Percentiles rank a stretch among this genome's conserved stretches.
These are phyloP conservation scores for Miichthys miiuy DNA, from an alignment of 2,797 vertebrate species.

Conservation along the genomic window DNA sequence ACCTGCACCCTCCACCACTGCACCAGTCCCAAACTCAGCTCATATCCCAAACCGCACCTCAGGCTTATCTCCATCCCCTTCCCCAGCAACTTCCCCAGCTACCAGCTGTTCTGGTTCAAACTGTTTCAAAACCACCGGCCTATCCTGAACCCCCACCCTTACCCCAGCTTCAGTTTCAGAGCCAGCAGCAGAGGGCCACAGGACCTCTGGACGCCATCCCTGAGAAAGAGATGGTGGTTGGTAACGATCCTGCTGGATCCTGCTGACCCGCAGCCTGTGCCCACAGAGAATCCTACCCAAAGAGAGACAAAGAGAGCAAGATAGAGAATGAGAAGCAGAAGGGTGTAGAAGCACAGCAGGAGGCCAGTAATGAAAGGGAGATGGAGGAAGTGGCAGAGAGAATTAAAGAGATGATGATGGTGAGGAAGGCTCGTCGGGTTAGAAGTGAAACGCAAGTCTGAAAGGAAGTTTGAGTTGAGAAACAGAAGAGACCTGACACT, in stretches of 20 bases:
- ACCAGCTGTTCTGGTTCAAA: conserved; percentile 54
- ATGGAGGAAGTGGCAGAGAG: conserved; percentile 52
- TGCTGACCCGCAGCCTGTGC: conserved; percentile 87
- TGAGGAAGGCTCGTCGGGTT: conserved; percentile 62
- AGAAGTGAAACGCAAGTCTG: conserved; percentile 80
- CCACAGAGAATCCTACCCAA: conserved; percentile 73
- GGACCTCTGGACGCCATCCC: conserved; percentile 82
- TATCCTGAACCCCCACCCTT: conserved; percentile 72
- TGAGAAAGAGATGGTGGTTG: conserved; percentile 81
- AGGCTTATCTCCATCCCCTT: conserved; percentile 52
- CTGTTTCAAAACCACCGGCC: conserved; percentile 68
- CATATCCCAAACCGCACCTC: conserved; percentile 58
- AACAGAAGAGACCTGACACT: conserved; percentile 26
- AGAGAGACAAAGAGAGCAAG: conserved; percentile 61
- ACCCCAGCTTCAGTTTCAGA: conserved; percentile 62
- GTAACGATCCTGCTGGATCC: conserved; percentile 64
- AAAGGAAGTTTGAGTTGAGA: conserved; percentile 16
- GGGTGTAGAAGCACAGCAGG: conserved; percentile 31
- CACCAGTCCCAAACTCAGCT: conserved; percentile 55
- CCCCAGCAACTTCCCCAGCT: conserved; percentile 57
- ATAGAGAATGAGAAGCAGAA: conserved; percentile 14
- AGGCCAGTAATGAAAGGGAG: conserved; percentile 36
- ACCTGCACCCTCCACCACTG: conserved; percentile 44
- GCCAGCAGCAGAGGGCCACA: conserved; percentile 73
- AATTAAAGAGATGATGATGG: conserved; percentile 51